phyloP scores from a whole-genome alignment of 2,888 invertebrate genomes.

The Nowickia ferox region DNA sequence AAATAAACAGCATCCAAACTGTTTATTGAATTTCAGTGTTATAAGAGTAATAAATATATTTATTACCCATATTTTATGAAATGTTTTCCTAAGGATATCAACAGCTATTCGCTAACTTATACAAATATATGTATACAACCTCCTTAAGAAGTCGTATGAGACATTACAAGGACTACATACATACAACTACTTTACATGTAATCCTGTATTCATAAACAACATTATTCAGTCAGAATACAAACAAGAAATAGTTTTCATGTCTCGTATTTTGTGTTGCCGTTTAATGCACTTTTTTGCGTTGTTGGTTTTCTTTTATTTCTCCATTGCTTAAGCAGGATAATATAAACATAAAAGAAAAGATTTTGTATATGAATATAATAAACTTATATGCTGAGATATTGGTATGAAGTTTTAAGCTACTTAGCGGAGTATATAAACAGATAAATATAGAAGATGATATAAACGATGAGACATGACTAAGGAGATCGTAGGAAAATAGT shows the following conservation, averaged over 20 bases:
- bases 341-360: constrained; percentile 63
- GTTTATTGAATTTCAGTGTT: constrained; percentile 63
- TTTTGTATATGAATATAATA: constrained; percentile 52
- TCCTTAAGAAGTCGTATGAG: constrained; percentile 22
- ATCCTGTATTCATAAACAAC: constrained; percentile 72
- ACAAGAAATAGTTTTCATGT: constrained; percentile 61
- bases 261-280: constrained; percentile 20
- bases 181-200: constrained; percentile 69
- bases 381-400: constrained; percentile 21
- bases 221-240: constrained; percentile 55
- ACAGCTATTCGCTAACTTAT: constrained; percentile 71
- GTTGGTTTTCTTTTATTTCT: not conserved
- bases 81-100: constrained; percentile 74
- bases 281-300: constrained; percentile 30
- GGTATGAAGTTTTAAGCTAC: constrained; percentile 63
- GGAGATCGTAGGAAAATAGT: constrained; percentile 21
- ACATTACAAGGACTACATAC: constrained; percentile 48
- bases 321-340: constrained; percentile 58
- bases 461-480: constrained; percentile 22
- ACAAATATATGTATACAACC: not conserved
- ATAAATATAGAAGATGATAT: constrained; percentile 41
- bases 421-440: constrained; percentile 64
- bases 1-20: constrained; percentile 42
- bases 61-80: constrained; percentile 79
- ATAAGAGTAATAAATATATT: constrained; percentile 78